Conservation (phyloP, 2,888 invertebrate species). For the Monopis laevigella region DNA sequence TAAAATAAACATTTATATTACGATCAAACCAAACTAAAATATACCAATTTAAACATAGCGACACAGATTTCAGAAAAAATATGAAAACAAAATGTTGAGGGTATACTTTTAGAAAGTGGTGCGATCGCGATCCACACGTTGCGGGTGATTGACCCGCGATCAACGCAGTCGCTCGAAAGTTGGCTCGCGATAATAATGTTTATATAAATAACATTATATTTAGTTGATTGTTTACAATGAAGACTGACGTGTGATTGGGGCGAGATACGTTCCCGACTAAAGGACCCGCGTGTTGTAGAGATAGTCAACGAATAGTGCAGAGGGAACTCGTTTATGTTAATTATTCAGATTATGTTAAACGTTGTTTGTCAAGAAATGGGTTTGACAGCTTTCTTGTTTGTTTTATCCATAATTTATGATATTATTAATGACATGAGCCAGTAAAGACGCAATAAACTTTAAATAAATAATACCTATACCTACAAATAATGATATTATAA, state of each 20-base stretch:
- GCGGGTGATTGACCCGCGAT: constrained; percentile 9
- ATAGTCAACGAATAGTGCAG: too few species aligned
- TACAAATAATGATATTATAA: too few species aligned
- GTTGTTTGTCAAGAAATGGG: constrained; percentile 10
- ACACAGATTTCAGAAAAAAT: constrained; percentile 1
- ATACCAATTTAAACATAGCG: too few species aligned
- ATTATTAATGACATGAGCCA: too few species aligned
- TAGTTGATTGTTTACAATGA: constrained; percentile 11
- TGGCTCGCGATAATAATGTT: constrained; percentile 11
- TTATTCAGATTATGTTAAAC: constrained; percentile 12
- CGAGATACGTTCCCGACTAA: too few species aligned
- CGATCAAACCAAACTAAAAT: too few species aligned
- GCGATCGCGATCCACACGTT: constrained; percentile 6
- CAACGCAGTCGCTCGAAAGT: constrained; percentile 10
- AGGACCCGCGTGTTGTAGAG: too few species aligned
- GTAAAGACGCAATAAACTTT: too few species aligned
- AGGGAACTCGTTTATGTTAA: constrained; percentile 10
- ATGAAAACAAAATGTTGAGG: not conserved
- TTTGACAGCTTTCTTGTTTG: too few species aligned
- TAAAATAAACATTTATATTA: too few species aligned
- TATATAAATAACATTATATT: constrained; percentile 9
- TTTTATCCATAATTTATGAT: too few species aligned
- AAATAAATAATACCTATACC: too few species aligned
- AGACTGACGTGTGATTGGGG: not conserved
- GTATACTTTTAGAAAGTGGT: constrained; percentile 7